Evolutionary conservation across 2,797 vertebrate species (phyloP).

Genomic region (Dipus sagitta): DNA sequence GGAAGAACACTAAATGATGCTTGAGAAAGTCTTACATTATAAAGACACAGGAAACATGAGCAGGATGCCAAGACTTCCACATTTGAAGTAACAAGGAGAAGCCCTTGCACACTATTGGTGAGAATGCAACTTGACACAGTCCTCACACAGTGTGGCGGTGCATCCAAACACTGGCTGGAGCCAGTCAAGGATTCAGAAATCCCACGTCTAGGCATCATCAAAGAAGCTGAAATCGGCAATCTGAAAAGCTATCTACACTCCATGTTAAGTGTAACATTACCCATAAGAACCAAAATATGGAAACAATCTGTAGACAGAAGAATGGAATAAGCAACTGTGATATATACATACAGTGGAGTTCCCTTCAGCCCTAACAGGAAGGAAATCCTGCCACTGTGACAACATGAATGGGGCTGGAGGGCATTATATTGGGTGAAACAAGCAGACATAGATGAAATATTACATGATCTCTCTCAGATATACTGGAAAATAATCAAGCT

Average conservation of each 20-base stretch:
- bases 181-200: neutral
- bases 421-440: neutral
- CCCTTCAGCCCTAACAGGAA: neutral
- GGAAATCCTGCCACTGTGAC: neutral
- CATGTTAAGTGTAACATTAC: neutral
- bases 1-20: neutral
- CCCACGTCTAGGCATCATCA: neutral
- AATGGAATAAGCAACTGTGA: neutral
- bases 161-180: neutral
- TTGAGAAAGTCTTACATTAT: neutral
- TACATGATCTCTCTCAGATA: neutral
- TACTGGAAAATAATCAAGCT: neutral
- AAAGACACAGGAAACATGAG: neutral
- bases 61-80: neutral
- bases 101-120: too few species aligned
- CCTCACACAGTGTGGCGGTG: neutral
- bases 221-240: neutral
- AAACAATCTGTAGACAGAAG: neutral
- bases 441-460: neutral
- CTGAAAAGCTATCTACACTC: neutral
- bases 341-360: neutral
- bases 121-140: neutral
- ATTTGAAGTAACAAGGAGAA: neutral
- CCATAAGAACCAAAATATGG: neutral
- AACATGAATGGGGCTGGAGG: neutral